A percentile compares a stretch with the other conserved stretches of the same genome.
Evolutionary conservation across 1,140 invertebrate species (phyloP).

Genomic region (Rhynchophorus ferrugineus): DNA sequence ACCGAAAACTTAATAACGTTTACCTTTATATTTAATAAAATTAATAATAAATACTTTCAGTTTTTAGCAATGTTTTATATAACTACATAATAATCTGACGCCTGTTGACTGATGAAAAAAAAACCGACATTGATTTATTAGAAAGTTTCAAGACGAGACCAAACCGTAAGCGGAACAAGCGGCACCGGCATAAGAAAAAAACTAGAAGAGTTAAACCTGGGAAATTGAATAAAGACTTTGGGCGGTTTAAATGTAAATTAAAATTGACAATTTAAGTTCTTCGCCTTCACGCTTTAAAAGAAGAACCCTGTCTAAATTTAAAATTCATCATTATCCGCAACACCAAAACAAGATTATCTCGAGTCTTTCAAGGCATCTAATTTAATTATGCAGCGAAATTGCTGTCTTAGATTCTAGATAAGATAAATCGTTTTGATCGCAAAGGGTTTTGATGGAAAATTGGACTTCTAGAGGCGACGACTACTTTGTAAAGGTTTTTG

Average conservation of each 20-base stretch:
- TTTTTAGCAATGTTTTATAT: too few species aligned
- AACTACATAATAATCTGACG: too few species aligned
- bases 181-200: too few species aligned
- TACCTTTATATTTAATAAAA: too few species aligned
- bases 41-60: too few species aligned
- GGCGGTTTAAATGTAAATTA: conserved; percentile 21
- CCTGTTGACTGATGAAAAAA: too few species aligned
- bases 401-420: conserved; percentile 27
- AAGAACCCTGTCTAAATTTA: conserved; percentile 20
- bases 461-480: conserved; percentile 6
- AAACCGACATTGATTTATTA: too few species aligned
- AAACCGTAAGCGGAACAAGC: too few species aligned
- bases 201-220: not conserved
- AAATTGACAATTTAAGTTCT: conserved; percentile 23
- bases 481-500: not conserved
- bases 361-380: conserved; percentile 24
- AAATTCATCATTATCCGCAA: conserved; percentile 26
- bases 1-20: too few species aligned
- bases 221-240: conserved; percentile 14
- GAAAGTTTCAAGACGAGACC: too few species aligned
- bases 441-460: conserved; percentile 19
- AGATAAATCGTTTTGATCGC: conserved; percentile 18
- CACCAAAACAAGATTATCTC: conserved; percentile 27
- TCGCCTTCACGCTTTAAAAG: conserved; percentile 19
- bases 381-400: conserved; percentile 25